A percentile compares a stretch with the other conserved stretches of the same genome.
phyloP scores from a whole-genome alignment of 2,113 vertebrate species.

The Zeus faber region DNA sequence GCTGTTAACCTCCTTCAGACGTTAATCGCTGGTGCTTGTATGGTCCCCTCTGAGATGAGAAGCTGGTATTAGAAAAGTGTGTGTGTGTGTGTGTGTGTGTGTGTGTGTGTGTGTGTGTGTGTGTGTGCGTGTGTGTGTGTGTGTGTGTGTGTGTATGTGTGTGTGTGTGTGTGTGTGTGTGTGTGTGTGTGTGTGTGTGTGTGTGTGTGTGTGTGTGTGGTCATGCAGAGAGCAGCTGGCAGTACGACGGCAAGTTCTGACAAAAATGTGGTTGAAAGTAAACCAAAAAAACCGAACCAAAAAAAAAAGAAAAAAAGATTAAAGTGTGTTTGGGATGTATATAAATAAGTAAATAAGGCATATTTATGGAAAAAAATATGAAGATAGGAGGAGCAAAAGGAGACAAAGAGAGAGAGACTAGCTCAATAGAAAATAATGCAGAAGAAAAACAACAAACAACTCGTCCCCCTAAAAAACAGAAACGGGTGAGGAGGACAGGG shows the following conservation, averaged over 20 bases:
- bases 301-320: too few species aligned
- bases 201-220: not conserved
- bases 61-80: not conserved
- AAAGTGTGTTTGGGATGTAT: too few species aligned
- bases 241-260: too few species aligned
- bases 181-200: not conserved
- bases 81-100: not conserved
- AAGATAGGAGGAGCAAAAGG: not conserved
- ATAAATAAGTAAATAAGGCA: too few species aligned
- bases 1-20: conserved; percentile 5
- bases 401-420: not conserved
- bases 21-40: too few species aligned
- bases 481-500: conserved; percentile 6
- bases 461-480: conserved; percentile 10
- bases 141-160: not conserved
- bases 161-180: not conserved
- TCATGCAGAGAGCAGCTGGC: too few species aligned
- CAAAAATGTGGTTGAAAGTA: too few species aligned
- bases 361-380: too few species aligned
- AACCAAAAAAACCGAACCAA: too few species aligned
- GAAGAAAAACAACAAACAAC: conserved; percentile 5
- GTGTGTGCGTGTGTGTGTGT: too few species aligned
- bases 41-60: conserved; percentile 25
- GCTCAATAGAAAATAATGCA: conserved; percentile 16
- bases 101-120: too few species aligned